Evolutionary conservation across 2,888 invertebrate species (phyloP), one percentile per base, ranked within the genome.

Genomic region (Drosophila colorata): DNA sequence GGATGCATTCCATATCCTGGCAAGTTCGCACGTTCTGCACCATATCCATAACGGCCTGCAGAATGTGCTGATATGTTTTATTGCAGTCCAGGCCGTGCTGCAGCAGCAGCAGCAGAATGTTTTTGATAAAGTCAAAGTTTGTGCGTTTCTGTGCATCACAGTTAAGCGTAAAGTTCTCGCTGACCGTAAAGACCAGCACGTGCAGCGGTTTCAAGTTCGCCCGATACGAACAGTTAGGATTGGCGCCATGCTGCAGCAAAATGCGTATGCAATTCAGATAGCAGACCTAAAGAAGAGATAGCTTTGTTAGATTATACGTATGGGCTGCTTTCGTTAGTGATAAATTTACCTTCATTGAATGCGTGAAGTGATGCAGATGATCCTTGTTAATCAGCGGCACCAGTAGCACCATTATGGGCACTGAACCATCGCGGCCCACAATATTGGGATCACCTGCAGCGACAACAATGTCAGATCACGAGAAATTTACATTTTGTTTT

Each of bases 301-400:
- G 13, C 2, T 14, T 5, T 13, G 4, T 0, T 0, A 13, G 9
- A 13, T 16, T 14, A 18, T 11, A 28, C 2, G 28, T 28, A 28
- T 28, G 2, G 8, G 9, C 28, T 28, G 9, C 9, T 28, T 9
- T 28, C 28, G 8, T 2, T 28, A 28, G 0, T 9, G 2, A 2
- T 6, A 31, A 58, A 57, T 37, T 88, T 88, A 95, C 95, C 93
- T 95, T 95, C 95, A 95, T 95, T 74, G 94, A 95, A 90, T 95
- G 95, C 4, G 95, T 95, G 87, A 95, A 95, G 90, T 95, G 94
- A 90, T 95, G 95, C 48, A 95, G 90, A 48, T 95, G 95, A 91
- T 95, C 95, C 88, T 95, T 95, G 90, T 96, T 95, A 61, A 96
- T 95, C 33, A 96, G 92, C 44, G 95, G 95, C 59, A 96, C 95